Percentiles rank a stretch among this genome's conserved stretches.
Evolutionary conservation across 2,113 vertebrate genomes (phyloP).

Genomic region (Plecturocebus donacophilus): DNA sequence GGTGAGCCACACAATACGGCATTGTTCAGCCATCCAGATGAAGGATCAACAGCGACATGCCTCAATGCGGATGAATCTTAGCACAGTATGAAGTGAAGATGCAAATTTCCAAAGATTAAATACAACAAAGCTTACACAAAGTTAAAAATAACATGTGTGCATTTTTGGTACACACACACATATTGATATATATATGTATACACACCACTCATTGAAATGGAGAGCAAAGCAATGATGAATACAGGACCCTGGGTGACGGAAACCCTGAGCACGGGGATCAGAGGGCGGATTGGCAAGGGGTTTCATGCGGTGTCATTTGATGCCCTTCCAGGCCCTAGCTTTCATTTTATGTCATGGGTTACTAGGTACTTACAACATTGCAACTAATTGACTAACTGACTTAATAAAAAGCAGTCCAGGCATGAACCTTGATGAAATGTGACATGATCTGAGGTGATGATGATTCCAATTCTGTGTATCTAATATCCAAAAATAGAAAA

Average conservation of each 20-base stretch:
- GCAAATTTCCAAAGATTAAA: background rate
- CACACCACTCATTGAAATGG: background rate
- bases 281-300: too few relatives aligned
- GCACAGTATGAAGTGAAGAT: background rate
- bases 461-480: background rate
- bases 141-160: background rate
- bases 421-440: background rate
- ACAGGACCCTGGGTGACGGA: background rate
- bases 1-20: background rate
- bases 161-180: background rate
- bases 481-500: background rate
- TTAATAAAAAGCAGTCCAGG: background rate
- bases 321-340: background rate
- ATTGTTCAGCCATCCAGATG: background rate
- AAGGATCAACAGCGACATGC: background rate
- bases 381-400: background rate
- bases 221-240: background rate
- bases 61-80: background rate
- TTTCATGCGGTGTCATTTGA: background rate
- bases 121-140: background rate
- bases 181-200: background rate
- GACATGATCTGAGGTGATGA: background rate
- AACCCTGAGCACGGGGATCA: background rate
- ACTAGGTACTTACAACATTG: background rate
- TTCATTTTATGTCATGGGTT: background rate